Conservation (phyloP, 2,888 invertebrate species). For the Mythimna pallens region DNA sequence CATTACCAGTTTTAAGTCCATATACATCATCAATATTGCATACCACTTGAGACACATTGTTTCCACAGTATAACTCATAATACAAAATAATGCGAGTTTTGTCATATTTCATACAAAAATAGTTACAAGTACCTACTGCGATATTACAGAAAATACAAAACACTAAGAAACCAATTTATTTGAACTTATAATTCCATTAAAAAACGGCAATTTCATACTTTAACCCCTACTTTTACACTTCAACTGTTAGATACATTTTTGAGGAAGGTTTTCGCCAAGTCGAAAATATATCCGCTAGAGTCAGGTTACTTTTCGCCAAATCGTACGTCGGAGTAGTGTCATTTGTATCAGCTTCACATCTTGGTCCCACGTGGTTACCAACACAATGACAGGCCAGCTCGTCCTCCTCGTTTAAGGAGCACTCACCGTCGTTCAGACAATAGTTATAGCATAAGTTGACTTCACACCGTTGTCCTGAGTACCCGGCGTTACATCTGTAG, state of each 20-base stretch:
- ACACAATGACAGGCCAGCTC: not conserved
- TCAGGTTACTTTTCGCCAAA: not conserved
- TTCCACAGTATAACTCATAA: too few species aligned
- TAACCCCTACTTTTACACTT: too few species aligned
- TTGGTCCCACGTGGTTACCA: not conserved
- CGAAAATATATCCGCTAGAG: slow-evolving; percentile 2
- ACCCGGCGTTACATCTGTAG: slow-evolving; percentile 82
- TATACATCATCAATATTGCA: too few species aligned
- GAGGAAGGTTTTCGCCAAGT: not conserved
- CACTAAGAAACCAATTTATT: too few species aligned
- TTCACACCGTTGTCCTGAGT: slow-evolving; percentile 86
- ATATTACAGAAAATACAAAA: too few species aligned
- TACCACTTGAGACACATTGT: too few species aligned
- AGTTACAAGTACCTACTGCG: too few species aligned
- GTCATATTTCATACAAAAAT: too few species aligned
- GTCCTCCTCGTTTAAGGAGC: slow-evolving; percentile 69
- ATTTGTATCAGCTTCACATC: slow-evolving; percentile 1
- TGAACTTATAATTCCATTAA: too few species aligned
- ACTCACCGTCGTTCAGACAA: slow-evolving; percentile 92
- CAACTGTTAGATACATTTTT: slow-evolving; percentile 3
- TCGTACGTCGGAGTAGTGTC: not conserved
- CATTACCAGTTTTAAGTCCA: too few species aligned
- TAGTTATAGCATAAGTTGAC: slow-evolving; percentile 88
- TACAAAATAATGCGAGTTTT: too few species aligned
- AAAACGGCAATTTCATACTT: too few species aligned